Evolutionary conservation across 2,113 vertebrate species (phyloP).

Genomic region (Colaptes auratus): DNA sequence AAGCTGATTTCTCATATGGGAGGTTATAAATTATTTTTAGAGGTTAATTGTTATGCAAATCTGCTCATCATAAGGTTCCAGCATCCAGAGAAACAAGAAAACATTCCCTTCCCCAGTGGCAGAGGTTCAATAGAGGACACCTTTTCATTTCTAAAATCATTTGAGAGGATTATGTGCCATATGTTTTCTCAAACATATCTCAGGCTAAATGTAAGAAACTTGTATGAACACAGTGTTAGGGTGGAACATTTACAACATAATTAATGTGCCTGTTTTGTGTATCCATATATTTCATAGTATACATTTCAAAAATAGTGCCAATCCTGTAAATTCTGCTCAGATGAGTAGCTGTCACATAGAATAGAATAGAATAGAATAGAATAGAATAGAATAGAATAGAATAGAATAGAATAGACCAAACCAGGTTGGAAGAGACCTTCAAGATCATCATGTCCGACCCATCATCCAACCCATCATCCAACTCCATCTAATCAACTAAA

Average conservation of each 20-base stretch:
- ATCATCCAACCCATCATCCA: too few species aligned
- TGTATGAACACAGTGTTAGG: not conserved
- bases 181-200: constrained; percentile 26
- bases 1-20: constrained; percentile 54
- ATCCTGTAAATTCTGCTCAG: not conserved
- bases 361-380: too few species aligned
- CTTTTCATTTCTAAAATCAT: constrained; percentile 50
- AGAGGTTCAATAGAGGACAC: constrained; percentile 22
- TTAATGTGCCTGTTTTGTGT: not conserved
- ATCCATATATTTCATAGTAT: not conserved
- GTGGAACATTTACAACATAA: not conserved
- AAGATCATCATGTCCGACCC: too few species aligned
- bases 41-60: constrained; percentile 64
- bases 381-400: too few species aligned
- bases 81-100: constrained; percentile 45
- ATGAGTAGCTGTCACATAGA: not conserved
- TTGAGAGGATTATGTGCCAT: constrained; percentile 30
- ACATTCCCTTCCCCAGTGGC: not conserved
- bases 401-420: too few species aligned
- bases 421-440: too few species aligned
- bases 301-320: not conserved
- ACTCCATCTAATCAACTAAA: too few species aligned
- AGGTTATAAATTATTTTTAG: constrained; percentile 62
- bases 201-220: not conserved
- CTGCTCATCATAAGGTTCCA: constrained; percentile 38